Evolutionary conservation across 2,113 vertebrate species (phyloP).

Genomic region (Etheostoma spectabile): DNA sequence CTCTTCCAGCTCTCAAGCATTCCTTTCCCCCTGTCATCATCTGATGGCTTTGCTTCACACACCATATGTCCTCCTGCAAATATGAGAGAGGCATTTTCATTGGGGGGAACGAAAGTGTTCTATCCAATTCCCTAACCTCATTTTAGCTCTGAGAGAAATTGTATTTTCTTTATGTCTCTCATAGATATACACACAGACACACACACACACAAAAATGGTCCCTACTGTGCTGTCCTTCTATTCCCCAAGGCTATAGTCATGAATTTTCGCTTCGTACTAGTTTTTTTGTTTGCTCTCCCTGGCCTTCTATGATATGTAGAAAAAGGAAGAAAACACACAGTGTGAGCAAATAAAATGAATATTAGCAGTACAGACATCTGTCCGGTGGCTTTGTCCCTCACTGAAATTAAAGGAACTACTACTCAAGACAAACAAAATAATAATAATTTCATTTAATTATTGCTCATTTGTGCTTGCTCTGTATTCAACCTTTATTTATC

Average conservation of each 20-base stretch:
- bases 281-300: conserved; percentile 58
- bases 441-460: neutral
- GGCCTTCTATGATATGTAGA: conserved; percentile 63
- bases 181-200: conserved; percentile 27
- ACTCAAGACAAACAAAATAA: conserved; percentile 37
- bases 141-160: conserved; percentile 72
- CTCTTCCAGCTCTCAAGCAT: conserved; percentile 27
- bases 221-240: conserved; percentile 30
- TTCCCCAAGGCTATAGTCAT: conserved; percentile 65
- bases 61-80: conserved; percentile 58
- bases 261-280: conserved; percentile 69
- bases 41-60: conserved; percentile 55
- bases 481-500: no score
- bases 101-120: conserved; percentile 53
- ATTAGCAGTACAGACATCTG: conserved; percentile 47
- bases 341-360: conserved; percentile 49
- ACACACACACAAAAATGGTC: conserved; percentile 36
- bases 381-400: conserved; percentile 21
- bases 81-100: conserved; percentile 65
- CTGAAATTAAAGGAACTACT: conserved; percentile 16
- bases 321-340: conserved; percentile 34
- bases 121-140: conserved; percentile 74
- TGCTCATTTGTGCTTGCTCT: neutral
- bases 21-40: conserved; percentile 20
- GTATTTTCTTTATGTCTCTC: conserved; percentile 53